Conservation (phyloP, 2,888 invertebrate genomes). For the Deroplatys truncata region DNA sequence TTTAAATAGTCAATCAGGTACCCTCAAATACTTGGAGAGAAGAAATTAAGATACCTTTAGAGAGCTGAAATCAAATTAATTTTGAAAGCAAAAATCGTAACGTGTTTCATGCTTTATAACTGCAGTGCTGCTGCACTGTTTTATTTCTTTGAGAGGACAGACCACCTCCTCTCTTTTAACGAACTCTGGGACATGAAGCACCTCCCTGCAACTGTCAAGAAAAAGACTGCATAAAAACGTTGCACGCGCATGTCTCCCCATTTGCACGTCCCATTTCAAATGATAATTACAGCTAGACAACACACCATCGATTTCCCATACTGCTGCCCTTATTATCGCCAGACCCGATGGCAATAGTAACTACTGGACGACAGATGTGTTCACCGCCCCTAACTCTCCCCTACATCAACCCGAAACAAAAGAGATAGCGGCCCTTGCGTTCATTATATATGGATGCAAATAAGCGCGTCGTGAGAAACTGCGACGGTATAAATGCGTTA, state of each 20-base stretch:
- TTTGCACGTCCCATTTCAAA: not conserved
- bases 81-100: no score
- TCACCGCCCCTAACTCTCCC: not conserved
- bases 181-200: not conserved
- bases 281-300: not conserved
- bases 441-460: not conserved
- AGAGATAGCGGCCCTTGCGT: not conserved
- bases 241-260: not conserved
- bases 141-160: no score
- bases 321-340: not conserved
- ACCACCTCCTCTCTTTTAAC: not conserved
- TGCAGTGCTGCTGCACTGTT: no score
- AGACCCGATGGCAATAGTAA: not conserved
- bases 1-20: no score
- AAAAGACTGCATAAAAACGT: not conserved
- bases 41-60: no score
- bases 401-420: not conserved
- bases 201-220: not conserved
- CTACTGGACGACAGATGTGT: not conserved
- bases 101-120: no score
- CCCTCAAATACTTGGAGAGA: no score
- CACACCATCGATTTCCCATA: not conserved
- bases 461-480: not conserved
- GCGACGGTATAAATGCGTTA: not conserved
- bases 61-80: no score